These are phyloP conservation scores for Gymnoscelis rufifasciata DNA, from an alignment of 2,888 invertebrate species.

Conservation along the genomic window DNA sequence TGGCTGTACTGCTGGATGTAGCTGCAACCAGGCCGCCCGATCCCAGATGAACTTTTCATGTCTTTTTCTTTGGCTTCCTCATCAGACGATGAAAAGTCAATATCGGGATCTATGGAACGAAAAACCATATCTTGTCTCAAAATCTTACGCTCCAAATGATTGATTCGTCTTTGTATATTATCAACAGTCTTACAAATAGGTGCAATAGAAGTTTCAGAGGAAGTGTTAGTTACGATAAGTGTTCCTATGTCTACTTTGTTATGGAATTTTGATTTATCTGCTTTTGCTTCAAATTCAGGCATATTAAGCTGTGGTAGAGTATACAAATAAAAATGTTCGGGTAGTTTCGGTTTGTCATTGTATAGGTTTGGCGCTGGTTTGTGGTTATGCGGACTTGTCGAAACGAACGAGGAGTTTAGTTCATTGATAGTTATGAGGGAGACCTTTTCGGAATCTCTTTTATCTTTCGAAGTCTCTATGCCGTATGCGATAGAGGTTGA, in stretches of 20 bases:
- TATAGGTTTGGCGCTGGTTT: conserved; percentile 35
- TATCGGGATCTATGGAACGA: conserved; percentile 53
- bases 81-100: conserved; percentile 57
- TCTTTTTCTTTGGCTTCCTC: conserved; percentile 47
- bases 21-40: conserved; percentile 57
- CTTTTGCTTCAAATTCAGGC: conserved; percentile 44
- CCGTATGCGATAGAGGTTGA: conserved; percentile 39
- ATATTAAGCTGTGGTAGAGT: conserved; percentile 51
- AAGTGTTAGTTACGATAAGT: conserved; percentile 47
- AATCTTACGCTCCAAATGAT: conserved; percentile 58
- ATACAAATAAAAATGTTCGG: conserved; percentile 58
- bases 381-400: conserved; percentile 42
- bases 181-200: conserved; percentile 38
- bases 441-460: conserved; percentile 35
- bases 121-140: conserved; percentile 63
- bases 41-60: conserved; percentile 41
- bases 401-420: conserved; percentile 36
- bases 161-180: conserved; percentile 53
- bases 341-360: conserved; percentile 40
- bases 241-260: conserved; percentile 56
- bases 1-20: conserved; percentile 71
- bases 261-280: conserved; percentile 37
- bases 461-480: conserved; percentile 34
- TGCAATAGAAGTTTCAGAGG: conserved; percentile 42
- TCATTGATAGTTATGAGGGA: conserved; percentile 41